Evolutionary conservation across 2,797 vertebrate species (phyloP), one percentile per base, ranked within the genome.

Genomic region (Centropyge bicolor): DNA sequence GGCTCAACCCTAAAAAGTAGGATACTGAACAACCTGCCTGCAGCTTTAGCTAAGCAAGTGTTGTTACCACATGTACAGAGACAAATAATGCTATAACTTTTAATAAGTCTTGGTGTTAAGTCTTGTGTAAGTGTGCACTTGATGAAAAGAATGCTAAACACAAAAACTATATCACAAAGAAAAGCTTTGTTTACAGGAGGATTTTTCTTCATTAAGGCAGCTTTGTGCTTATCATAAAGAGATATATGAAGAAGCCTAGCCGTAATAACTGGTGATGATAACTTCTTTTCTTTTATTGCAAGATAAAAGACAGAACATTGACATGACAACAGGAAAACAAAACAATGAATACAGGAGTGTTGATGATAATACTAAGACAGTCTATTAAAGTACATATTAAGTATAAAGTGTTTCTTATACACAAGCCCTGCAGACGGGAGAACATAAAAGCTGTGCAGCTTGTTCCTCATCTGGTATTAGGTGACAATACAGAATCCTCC

Each of bases 381-480:
- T 68, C 35, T 24, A 63, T 71, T 61, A 59, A 22, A 35, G 67
- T 16, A 40, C 80, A 86, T 72, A 81, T 85, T 67, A 87, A 82
- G 62, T 73, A 64, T 80, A 80, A 81, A 78, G 61, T 38, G 62
- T 86, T 81, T 88, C 80, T 75, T 79, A n/a, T 85, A 77, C 89
- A 90, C 78, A 45, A 89, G 86, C 84, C 84, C 83, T 69, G 62
- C 83, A 91, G 85, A 88, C 80, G 91, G 84, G 68, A 70, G 82
- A 81, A 78, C 83, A 83, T 70, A 79, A 86, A 89, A 80, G 78
- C 78, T 74, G 38, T 19, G 70, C 80, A 90, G 80, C 91, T 91
- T 93, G 86, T 90, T 89, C 83, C 82, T 89, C 57, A 80, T 74
- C 77, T 68, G 59, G 88, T 88, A 81, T 93, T 77, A 82, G 78